A percentile compares a stretch with the other conserved stretches of the same genome.
phyloP scores from a whole-genome alignment of 2,797 vertebrate species.

The Thaleichthys pacificus region DNA sequence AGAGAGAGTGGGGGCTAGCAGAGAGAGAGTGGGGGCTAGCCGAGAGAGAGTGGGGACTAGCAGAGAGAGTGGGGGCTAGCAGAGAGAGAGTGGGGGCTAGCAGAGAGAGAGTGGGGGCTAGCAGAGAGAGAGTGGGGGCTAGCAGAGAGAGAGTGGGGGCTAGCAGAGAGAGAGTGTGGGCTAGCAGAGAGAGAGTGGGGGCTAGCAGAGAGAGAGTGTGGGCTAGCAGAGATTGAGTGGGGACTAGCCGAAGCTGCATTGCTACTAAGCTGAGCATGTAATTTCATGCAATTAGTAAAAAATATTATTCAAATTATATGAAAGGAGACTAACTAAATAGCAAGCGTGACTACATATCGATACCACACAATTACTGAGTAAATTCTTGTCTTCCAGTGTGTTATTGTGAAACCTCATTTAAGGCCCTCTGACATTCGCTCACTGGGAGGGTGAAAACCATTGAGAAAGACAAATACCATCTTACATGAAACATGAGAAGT shows the following conservation, averaged over 20 bases:
- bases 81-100: no score
- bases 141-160: no score
- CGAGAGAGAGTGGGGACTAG: no score
- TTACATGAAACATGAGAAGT: not conserved
- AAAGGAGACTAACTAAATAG: conserved; percentile 44
- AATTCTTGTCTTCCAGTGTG: conserved; percentile 38
- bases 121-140: no score
- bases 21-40: no score
- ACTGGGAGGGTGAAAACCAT: conserved; percentile 5
- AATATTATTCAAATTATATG: conserved; percentile 58
- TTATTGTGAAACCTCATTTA: conserved; percentile 17
- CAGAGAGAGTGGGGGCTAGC: no score
- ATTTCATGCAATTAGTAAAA: conserved; percentile 67
- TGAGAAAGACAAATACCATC: not conserved
- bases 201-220: not conserved
- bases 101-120: no score
- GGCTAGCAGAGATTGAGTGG: no score
- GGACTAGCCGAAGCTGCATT: conserved; percentile 52
- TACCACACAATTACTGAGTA: conserved; percentile 38
- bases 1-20: no score
- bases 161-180: no score
- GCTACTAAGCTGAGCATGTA: conserved; percentile 62
- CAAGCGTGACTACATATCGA: conserved; percentile 45
- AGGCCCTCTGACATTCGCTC: conserved; percentile 1
- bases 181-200: no score